These are phyloP conservation scores for Hippolais icterina DNA, from an alignment of 2,113 vertebrate genomes.

Conservation along the genomic window DNA sequence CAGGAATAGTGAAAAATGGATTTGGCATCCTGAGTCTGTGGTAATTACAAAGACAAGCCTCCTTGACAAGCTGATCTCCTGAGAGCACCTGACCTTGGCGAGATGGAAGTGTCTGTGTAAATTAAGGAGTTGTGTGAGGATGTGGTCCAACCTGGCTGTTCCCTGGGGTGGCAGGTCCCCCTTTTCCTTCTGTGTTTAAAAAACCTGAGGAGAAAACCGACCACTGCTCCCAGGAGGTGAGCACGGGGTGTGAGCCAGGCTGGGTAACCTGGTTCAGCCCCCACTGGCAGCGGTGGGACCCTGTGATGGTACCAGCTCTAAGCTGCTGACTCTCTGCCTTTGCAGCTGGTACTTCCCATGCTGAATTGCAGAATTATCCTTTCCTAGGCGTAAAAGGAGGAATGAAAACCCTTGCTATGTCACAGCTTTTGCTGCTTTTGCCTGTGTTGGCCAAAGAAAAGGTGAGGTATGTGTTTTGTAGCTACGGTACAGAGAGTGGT, in stretches of 20 bases:
- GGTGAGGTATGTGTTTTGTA: background rate
- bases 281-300: background rate
- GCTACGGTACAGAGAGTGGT: background rate
- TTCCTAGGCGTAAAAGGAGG: background rate
- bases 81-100: background rate
- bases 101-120: background rate
- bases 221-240: background rate
- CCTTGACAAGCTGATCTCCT: background rate
- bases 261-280: background rate
- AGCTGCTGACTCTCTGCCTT: background rate
- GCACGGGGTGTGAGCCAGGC: background rate
- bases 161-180: background rate
- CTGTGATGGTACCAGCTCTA: background rate
- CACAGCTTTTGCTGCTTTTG: conserved; percentile 9
- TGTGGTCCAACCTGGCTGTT: accelerated
- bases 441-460: conserved; percentile 8
- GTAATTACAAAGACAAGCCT: background rate
- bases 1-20: background rate
- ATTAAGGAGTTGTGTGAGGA: background rate
- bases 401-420: background rate
- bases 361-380: background rate
- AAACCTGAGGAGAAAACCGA: background rate
- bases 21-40: background rate
- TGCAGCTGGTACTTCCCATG: background rate
- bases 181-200: background rate